Evolutionary conservation across 2,113 vertebrate genomes (phyloP), one percentile per base, ranked within the genome.

Genomic region (Solea solea): DNA sequence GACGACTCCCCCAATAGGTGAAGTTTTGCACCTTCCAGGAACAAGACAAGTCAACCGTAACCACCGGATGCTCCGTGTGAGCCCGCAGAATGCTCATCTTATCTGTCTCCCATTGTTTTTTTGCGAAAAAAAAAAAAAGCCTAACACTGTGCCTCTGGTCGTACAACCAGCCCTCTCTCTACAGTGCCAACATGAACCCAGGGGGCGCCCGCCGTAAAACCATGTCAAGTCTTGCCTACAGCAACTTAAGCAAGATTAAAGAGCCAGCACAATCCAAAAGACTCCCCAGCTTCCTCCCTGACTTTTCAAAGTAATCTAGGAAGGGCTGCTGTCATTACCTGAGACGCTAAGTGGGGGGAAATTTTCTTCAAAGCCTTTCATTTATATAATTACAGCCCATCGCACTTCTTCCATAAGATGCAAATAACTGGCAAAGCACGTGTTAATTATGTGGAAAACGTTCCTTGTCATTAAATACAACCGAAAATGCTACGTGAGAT

Each of bases 181-280:
- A 62, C 42, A 53, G 55, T 9, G 34, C 86, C 74, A 76, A 86
- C 67, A 74, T 39, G 68, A 78, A 72, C 81, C 81, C 78, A 48
- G 14, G 63, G 68, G 81, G 83, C 64, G 25, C 51, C 64, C 34
- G 65, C 81, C 76, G 78, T 57, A 80, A 60, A 60, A 64, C 72
- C 79, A 69, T 76, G 89, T 92, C 89, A 87, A 76, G 58, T 40
- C 67, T 66, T 74, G 83, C 89, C 86, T 87, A 82, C 79, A 89
- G 88, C 86, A 80, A 82, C 74, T 87, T 88, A 74, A 81, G 68
- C 86, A 83, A 89, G 89, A 94, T 93, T 92, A 92, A 93, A 90
- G 89, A 90, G 88, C 71, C 34, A 45, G 75, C 64, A 10, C 64
- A 70, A 78, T 75, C 76, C 51, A 72, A 76, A 87, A 90, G 56